phyloP scores from a whole-genome alignment of 2,888 invertebrate species.

The Polydrusus pterygomalis region DNA sequence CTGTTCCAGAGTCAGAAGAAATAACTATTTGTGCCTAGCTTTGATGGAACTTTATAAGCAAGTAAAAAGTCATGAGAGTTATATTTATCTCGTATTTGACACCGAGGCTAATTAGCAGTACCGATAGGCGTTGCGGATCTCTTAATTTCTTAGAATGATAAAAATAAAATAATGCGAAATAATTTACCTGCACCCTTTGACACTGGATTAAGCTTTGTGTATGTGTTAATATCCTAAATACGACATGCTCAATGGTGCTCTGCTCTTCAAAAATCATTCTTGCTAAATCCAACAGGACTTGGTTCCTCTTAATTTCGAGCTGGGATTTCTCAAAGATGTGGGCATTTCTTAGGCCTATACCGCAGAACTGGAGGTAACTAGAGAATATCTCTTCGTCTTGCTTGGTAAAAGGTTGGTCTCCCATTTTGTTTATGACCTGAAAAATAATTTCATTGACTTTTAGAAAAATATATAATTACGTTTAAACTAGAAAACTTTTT shows the following conservation, averaged over 20 bases:
- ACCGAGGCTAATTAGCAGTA: too few relatives aligned
- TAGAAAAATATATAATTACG: too few relatives aligned
- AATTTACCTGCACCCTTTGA: conserved; percentile 91
- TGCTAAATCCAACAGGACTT: conserved; percentile 94
- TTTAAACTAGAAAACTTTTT: too few relatives aligned
- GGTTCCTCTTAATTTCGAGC: conserved; percentile 95
- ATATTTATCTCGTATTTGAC: too few relatives aligned
- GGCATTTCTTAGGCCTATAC: conserved; percentile 96
- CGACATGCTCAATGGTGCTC: conserved; percentile 96
- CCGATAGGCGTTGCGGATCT: too few relatives aligned
- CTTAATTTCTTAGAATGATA: too few relatives aligned
- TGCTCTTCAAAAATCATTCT: conserved; percentile 98
- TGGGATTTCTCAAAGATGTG: conserved; percentile 96
- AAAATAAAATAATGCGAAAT: neutral
- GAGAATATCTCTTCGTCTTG: conserved; percentile 94
- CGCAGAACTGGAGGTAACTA: conserved; percentile 96
- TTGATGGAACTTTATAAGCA: too few relatives aligned
- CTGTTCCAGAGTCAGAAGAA: too few relatives aligned
- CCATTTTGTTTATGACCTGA: conserved; percentile 92
- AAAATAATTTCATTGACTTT: conserved; percentile 49
- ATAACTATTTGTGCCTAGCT: too few relatives aligned
- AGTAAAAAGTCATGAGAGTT: too few relatives aligned
- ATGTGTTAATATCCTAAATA: conserved; percentile 93
- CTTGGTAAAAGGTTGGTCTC: conserved; percentile 87
- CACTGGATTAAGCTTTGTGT: conserved; percentile 96